Conservation (phyloP, 2,113 vertebrate species). For the Oceanites oceanicus region DNA sequence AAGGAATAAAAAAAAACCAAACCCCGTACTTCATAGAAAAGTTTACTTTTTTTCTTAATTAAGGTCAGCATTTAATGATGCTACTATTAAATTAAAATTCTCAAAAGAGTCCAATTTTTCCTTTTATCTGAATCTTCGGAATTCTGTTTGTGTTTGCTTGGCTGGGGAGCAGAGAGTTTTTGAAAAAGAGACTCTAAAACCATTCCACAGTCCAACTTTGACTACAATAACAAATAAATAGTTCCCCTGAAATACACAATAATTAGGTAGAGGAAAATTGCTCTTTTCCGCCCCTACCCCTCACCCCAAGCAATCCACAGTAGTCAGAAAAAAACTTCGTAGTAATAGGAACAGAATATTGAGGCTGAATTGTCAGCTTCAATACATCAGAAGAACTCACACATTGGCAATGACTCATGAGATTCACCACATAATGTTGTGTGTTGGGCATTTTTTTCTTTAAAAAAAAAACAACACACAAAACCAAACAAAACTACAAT, state of each 20-base stretch:
- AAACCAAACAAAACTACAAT: no score
- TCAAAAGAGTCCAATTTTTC: background rate
- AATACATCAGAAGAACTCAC: background rate
- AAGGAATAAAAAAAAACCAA: background rate
- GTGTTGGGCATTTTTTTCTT: background rate
- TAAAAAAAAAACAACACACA: background rate
- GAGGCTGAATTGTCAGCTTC: background rate
- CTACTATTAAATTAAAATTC: background rate
- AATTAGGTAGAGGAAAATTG: background rate
- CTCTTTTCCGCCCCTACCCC: background rate
- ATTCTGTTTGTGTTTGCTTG: background rate
- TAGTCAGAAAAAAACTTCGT: background rate
- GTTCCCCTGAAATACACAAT: background rate
- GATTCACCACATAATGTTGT: background rate
- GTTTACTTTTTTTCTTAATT: background rate
- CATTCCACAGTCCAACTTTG: background rate
- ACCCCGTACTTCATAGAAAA: background rate
- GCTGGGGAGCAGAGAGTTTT: background rate
- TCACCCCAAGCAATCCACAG: background rate
- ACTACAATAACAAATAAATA: background rate
- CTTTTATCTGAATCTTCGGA: background rate
- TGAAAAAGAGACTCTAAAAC: background rate
- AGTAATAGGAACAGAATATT: background rate
- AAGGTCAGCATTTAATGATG: background rate
- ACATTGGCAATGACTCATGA: background rate